Evolutionary conservation across 1,140 invertebrate genomes (phyloP).

Genomic region (Sarcophaga bullata): DNA sequence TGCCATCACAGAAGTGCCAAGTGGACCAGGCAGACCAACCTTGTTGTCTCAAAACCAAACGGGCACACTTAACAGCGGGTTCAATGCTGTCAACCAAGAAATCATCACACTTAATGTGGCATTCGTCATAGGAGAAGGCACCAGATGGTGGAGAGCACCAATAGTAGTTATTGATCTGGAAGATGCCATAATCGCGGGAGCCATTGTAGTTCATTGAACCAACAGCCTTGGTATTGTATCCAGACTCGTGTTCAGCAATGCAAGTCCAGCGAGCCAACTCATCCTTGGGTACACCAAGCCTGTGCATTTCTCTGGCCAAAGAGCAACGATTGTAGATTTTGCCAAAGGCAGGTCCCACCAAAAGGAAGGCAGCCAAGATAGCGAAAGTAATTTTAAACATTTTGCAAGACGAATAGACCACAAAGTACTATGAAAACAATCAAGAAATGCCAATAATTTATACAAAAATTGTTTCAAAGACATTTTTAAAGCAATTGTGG

Average conservation of each 20-base stretch:
- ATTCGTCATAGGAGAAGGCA: slow-evolving; percentile 42
- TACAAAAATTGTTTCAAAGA: background rate
- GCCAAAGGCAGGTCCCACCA: slow-evolving; percentile 45
- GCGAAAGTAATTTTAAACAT: slow-evolving; percentile 39
- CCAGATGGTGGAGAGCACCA: slow-evolving; percentile 53
- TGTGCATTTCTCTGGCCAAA: slow-evolving; percentile 52
- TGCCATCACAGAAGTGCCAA: slow-evolving; percentile 40
- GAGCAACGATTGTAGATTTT: slow-evolving; percentile 57
- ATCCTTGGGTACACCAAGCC: slow-evolving; percentile 37
- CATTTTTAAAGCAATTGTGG: no score
- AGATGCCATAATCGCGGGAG: slow-evolving; percentile 55
- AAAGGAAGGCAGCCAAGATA: slow-evolving; percentile 44
- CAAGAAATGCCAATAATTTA: background rate
- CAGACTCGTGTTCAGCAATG: slow-evolving; percentile 42
- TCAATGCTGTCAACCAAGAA: slow-evolving; percentile 43
- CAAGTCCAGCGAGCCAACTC: slow-evolving; percentile 43
- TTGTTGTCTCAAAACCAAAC: background rate
- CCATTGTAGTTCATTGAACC: slow-evolving; percentile 50
- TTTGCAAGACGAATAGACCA: background rate
- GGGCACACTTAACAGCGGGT: slow-evolving; percentile 42
- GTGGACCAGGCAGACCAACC: slow-evolving; percentile 45
- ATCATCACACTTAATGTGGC: slow-evolving; percentile 32
- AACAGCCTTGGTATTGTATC: slow-evolving; percentile 40
- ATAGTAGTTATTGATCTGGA: slow-evolving; percentile 57
- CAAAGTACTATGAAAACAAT: background rate